Evolutionary conservation across 1,140 invertebrate species (phyloP), one percentile per base, ranked within the genome.

Genomic region (Diploscapter pachys): DNA sequence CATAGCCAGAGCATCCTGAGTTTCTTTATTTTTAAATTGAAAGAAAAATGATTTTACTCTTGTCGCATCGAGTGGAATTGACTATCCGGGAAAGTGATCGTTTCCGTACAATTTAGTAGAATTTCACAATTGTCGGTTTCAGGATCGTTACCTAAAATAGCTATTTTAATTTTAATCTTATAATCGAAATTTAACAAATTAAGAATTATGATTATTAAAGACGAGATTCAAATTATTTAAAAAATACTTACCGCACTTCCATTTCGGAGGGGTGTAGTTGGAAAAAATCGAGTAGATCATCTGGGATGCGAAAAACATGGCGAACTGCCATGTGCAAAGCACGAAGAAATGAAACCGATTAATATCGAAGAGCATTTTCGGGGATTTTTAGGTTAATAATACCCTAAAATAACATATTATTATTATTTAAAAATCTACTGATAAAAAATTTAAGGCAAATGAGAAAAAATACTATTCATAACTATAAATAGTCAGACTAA

Each of bases 221-320:
- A 13, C 50, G 67, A 56, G 4, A 62, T 62, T 11, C 9, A 5
- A n/a, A 62, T 49, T 63, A 50, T 63, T 72, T 48, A 2, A 6
- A 6, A 52, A 5, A 50, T 63, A 75, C 63, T 4, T 4, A 73
- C 72, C 74, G 69, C 83, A 84, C 59, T 74, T 54, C 83, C 83
- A 84, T 62, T 81, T 71, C 9, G 83, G 83, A 9, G 82, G 31
- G 31, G 31, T 76, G 71, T 85, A 85, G 64, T 81, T 83, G 31
- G 78, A 81, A 71, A 84, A 84, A 11, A 84, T 85, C 8, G 81
- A 76, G 72, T 85, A 85, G 52, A 85, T 79, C 80, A 77, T 73
- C 71, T 84, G 83, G 5, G 76, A 72, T n/a, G 79, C 82, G 31
- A 84, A 85, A 63, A 84, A 84, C 11, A 84, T 67, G 54, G 78